Evolutionary conservation across 2,888 invertebrate species (phyloP).

Genomic region (Bedellia somnulentella): DNA sequence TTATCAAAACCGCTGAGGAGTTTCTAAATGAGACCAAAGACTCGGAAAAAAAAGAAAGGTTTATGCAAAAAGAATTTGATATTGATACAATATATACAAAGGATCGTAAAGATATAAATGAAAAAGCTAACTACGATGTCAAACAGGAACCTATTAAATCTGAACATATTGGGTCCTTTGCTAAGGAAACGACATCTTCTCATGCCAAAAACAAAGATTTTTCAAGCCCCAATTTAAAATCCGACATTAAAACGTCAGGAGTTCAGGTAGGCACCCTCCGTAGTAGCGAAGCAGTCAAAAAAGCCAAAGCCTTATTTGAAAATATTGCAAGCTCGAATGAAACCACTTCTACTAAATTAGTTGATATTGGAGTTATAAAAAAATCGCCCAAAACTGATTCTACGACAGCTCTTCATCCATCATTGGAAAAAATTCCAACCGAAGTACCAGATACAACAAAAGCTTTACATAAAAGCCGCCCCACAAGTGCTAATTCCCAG

Average conservation of each 20-base stretch:
- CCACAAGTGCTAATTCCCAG: background rate
- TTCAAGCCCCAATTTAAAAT: constrained; percentile 19
- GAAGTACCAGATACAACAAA: too few relatives aligned
- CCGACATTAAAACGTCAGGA: constrained; percentile 10
- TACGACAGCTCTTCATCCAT: constrained; percentile 20
- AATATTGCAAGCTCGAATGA: constrained; percentile 50
- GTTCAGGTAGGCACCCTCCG: constrained; percentile 46
- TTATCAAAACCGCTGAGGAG: constrained; percentile 64
- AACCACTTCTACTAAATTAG: constrained; percentile 35
- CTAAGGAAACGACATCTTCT: constrained; percentile 25
- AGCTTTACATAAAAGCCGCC: too few relatives aligned
- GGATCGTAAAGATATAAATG: constrained; percentile 18
- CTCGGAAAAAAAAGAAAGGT: constrained; percentile 33
- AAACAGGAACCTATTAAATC: constrained; percentile 12
- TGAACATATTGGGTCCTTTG: constrained; percentile 15
- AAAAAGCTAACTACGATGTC: background rate
- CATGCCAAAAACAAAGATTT: constrained; percentile 23
- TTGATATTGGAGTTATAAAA: constrained; percentile 48
- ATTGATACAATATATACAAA: constrained; percentile 22
- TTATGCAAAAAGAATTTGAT: constrained; percentile 45
- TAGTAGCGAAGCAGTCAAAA: constrained; percentile 67
- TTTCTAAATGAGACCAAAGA: constrained; percentile 33
- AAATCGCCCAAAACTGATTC: constrained; percentile 29
- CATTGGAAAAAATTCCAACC: constrained; percentile 21
- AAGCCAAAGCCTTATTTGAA: constrained; percentile 73